A percentile compares a stretch with the other conserved stretches of the same genome.
Conservation (phyloP, 1,140 invertebrate species). For the Himalopsyche phryganea region DNA sequence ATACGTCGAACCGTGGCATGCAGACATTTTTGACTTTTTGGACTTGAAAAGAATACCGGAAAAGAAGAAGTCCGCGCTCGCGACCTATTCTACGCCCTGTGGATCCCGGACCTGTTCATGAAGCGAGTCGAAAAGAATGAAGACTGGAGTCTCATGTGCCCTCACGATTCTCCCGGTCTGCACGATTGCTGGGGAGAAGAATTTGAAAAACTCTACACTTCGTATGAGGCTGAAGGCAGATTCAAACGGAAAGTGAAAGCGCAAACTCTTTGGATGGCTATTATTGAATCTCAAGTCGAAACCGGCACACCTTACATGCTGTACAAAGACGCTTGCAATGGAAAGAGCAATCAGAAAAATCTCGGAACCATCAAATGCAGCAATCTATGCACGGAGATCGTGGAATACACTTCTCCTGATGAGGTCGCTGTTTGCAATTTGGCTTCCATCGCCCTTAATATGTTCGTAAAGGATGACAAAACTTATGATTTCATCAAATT, state of each 20-base stretch:
- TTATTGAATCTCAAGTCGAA: constrained; percentile 95
- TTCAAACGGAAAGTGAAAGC: constrained; percentile 79
- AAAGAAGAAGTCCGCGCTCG: constrained; percentile 90
- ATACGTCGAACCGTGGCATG: constrained; percentile 98
- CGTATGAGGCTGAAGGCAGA: constrained; percentile 82
- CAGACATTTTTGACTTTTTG: constrained; percentile 94
- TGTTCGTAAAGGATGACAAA: constrained; percentile 81
- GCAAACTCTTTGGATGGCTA: constrained; percentile 88
- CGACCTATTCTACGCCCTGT: constrained; percentile 96
- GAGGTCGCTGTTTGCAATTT: constrained; percentile 98
- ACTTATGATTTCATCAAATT: constrained; percentile 89
- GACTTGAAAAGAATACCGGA: constrained; percentile 94
- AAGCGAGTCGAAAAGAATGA: constrained; percentile 84
- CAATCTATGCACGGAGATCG: constrained; percentile 97
- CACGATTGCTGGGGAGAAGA: constrained; percentile 91
- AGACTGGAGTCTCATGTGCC: constrained; percentile 96
- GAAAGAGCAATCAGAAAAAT: constrained; percentile 98
- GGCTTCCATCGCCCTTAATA: constrained; percentile 96
- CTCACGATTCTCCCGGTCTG: constrained; percentile 87
- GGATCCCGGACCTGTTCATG: constrained; percentile 99
- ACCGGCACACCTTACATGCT: constrained; percentile 98
- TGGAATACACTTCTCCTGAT: constrained; percentile 88
- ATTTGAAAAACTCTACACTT: constrained; percentile 86
- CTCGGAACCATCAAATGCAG: constrained; percentile 98
- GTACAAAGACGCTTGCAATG: constrained; percentile 96